Evolutionary conservation across 2,797 vertebrate genomes (phyloP), one percentile per base, ranked within the genome.

Genomic region (Microctenopoma stevenorrisi): DNA sequence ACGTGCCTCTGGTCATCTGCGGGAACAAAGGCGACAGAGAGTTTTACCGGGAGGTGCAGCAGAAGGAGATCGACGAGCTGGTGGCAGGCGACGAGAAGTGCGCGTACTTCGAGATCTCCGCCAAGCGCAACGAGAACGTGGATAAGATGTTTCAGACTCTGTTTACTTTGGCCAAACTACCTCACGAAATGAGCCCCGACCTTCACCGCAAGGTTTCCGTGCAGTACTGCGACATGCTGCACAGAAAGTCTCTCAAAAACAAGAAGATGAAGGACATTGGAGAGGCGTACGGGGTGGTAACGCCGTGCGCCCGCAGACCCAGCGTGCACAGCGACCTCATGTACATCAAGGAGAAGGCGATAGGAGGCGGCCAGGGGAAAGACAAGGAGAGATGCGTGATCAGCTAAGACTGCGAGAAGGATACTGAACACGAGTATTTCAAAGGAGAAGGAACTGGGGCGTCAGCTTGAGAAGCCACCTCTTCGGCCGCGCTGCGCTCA

Each of bases 271-370:
- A 96, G 44, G 79, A 92, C 1, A 94, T 93, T 0, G 90, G 89
- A 18, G 97, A 98, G 18, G 96, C 97, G 2, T 97, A 96, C 1
- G 97, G 97, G 18, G 91, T 99, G 57, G 94, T 99, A 51, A 96
- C 96, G 0, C 96, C 97, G 43, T 98, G 96, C 12, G 98, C 97
- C n/a, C 94, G 97, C 48, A 87, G 97, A 26, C 97, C 97, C 37
- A 99, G 97, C 64, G 96, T 98, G 73, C 97, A 99, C 95, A 99
- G 98, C 35, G 98, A 99, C 93, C 95, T 99, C 75, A 94, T 97
- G 96, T 99, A 98, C 88, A 98, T 99, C 49, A 95, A 97, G 0
- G 96, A 97, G 88, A 98, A 99, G 79, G 94, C 96, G 16, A 89
- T 95, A 9, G 95, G 96, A 0, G 94, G 95, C 0, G 79, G 94